Conservation (phyloP, 1,140 invertebrate genomes). For the Varroa destructor region DNA sequence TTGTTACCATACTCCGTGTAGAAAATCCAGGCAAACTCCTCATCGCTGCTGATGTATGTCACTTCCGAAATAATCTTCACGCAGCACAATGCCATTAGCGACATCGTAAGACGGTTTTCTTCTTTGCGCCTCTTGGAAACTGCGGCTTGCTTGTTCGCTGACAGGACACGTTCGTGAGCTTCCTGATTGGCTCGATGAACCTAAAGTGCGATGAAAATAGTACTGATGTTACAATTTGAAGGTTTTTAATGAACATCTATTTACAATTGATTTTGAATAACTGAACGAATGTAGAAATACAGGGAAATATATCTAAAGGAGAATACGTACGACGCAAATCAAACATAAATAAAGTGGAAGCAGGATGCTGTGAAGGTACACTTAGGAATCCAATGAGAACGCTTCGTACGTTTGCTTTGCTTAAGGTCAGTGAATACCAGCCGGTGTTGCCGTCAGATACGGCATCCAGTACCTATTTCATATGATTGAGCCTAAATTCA, state of each 20-base stretch:
- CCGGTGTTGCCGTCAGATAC: no score
- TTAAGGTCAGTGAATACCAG: no score
- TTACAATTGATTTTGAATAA: no score
- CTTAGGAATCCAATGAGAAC: no score
- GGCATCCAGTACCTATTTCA: no score
- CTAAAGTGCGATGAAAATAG: neutral
- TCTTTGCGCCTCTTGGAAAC: neutral
- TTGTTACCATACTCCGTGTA: neutral
- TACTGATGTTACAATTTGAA: neutral
- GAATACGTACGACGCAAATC: no score
- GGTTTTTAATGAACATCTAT: neutral
- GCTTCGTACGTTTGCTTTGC: no score
- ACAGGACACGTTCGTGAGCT: conserved; percentile 15
- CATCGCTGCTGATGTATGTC: conserved; percentile 17
- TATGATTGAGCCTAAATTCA: no score
- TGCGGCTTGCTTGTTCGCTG: neutral
- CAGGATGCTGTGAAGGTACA: no score
- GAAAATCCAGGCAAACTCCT: neutral
- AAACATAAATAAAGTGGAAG: no score
- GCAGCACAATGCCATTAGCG: conserved; percentile 9
- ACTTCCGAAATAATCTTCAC: conserved; percentile 16
- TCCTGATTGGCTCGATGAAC: conserved; percentile 2
- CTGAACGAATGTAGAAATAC: no score
- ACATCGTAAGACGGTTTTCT: conserved; percentile 24
- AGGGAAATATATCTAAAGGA: no score